These are phyloP conservation scores for Hecatera dysodea DNA, from an alignment of 2,888 invertebrate genomes.

Conservation along the genomic window DNA sequence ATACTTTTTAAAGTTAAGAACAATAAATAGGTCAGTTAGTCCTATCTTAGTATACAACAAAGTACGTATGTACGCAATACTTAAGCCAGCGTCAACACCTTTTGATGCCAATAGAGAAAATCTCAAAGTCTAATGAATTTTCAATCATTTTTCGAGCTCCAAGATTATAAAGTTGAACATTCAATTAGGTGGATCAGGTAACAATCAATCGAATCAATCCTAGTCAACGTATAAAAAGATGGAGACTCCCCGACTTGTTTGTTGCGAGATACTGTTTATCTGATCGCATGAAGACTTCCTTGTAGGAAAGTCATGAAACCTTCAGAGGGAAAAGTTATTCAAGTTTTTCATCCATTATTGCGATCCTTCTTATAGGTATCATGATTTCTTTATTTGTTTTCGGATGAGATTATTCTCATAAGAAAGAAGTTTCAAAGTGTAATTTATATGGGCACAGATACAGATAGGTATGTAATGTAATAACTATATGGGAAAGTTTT, in stretches of 20 bases:
- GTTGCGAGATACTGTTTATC: conserved; percentile 8
- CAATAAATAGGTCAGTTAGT: no score
- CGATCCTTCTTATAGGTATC: conserved; percentile 9
- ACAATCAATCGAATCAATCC: conserved; percentile 29
- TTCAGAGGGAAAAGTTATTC: conserved; percentile 9
- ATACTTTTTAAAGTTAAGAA: no score
- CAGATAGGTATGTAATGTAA: neutral
- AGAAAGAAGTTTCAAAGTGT: conserved; percentile 15
- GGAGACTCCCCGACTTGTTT: conserved; percentile 28
- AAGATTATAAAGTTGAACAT: neutral
- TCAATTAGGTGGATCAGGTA: conserved; percentile 19
- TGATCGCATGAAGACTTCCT: conserved; percentile 6
- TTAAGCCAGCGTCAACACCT: no score
- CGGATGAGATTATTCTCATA: neutral
- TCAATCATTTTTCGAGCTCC: neutral
- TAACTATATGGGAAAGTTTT: neutral
- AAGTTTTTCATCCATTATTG: conserved; percentile 31
- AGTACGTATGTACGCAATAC: no score
- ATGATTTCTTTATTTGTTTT: conserved; percentile 34
- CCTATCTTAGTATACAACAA: no score
- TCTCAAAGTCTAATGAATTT: neutral
- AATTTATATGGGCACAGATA: conserved; percentile 27
- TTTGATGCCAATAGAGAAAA: neutral
- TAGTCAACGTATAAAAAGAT: neutral
- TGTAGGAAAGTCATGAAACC: conserved; percentile 3